Percentiles rank a stretch among this genome's conserved stretches.
These are phyloP conservation scores for Sporophila hypoxantha DNA, from an alignment of 2,113 vertebrate species.

Conservation along the genomic window DNA sequence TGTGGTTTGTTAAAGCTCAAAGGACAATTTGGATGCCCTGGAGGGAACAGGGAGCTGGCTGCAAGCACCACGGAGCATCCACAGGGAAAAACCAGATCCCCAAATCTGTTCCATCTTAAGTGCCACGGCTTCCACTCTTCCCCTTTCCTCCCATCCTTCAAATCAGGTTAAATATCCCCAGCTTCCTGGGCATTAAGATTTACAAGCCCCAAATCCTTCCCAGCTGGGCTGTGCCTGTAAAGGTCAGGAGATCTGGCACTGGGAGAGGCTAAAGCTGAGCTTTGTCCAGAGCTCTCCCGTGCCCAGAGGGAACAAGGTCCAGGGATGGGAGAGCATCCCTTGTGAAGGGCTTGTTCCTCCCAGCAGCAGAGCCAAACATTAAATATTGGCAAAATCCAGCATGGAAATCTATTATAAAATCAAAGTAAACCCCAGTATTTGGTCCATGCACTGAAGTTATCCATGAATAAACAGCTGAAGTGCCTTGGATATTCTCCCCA, in stretches of 20 bases:
- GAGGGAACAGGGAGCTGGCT: background rate
- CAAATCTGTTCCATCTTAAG: background rate
- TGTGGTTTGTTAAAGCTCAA: background rate
- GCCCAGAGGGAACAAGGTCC: fast-evolving
- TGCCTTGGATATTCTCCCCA: background rate
- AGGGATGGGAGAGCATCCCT: background rate
- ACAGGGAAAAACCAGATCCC: background rate
- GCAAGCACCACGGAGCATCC: fast-evolving
- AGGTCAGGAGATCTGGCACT: background rate
- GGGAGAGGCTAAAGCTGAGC: background rate
- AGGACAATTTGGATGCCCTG: background rate
- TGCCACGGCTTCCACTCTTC: background rate
- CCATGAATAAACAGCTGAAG: background rate
- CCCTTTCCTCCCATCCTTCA: background rate
- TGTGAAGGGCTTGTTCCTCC: background rate
- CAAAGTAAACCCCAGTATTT: background rate
- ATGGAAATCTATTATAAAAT: background rate
- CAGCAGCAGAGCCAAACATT: background rate
- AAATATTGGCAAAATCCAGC: background rate
- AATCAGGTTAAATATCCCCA: background rate
- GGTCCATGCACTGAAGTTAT: background rate
- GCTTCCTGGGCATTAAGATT: background rate
- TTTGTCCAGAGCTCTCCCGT: background rate
- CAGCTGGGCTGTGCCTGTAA: background rate
- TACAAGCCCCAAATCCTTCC: background rate